Base-by-base conservation (phyloP, 2,797 vertebrate genomes). In the Pyrocephalus nanus region DNA sequence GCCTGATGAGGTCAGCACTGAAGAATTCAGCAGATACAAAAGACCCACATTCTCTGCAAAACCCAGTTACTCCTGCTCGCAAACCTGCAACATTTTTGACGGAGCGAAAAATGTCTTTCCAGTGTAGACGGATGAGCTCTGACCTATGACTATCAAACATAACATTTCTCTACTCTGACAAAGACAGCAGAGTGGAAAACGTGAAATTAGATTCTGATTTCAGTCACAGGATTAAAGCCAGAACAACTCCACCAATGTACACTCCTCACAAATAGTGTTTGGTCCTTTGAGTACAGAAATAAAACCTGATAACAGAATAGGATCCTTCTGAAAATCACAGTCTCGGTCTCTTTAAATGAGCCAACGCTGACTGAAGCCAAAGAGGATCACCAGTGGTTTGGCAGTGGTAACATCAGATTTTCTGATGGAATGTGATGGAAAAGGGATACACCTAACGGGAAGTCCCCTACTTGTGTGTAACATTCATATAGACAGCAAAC, bases 81-180 rank as follows among this genome's bases (percentile, higher is more conserved):
- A 85, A 85, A 90, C 71, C 34, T 67, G 71, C 54, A 93, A 71
- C 38, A 12, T 55, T 84, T 91, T 78, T 92, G 89, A 81, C 1
- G 20, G 61, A 81, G 48, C 93, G 91, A 94, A 96, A 95, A 96
- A 92, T 62, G 23, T 85, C 71, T 93, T 97, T 82, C 43, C 75
- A 90, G 61, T 47, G 50, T 18, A 73, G 83, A 89, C 5, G 77
- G 76, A 92, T 58, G 85, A 88, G 81, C 50, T 91, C 64, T 78
- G 80, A 92, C 65, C 66, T 93, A 79, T 57, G 71, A 50, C 74
- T 91, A 88, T 79, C 43, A 78, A 95, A 96, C 22, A 65, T 21
- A 80, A 94, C 91, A 86, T 86, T 70, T 71, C 57, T 94, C 86
- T 66, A 88, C 32, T 43, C 27, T 47, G 34, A 77, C 50, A 58